These are phyloP conservation scores for Podarcis raffonei DNA, from an alignment of 2,113 vertebrate species.

Conservation along the genomic window DNA sequence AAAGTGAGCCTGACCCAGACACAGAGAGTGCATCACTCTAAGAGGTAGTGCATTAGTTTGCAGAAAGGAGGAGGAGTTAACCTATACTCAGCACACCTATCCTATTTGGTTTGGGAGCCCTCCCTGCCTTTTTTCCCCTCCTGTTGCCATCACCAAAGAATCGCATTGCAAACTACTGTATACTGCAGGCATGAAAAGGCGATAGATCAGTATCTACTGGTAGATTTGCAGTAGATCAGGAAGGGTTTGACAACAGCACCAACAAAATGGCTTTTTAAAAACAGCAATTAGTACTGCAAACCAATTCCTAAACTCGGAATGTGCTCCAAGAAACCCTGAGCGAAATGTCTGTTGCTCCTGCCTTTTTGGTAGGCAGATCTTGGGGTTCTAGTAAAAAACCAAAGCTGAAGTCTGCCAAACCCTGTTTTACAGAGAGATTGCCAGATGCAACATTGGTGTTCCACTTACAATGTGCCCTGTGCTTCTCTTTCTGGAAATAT, in stretches of 20 bases:
- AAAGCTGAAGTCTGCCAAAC: neutral
- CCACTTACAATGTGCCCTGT: neutral
- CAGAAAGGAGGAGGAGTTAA: conserved; percentile 49
- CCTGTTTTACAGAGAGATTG: neutral
- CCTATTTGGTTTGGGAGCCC: conserved; percentile 62
- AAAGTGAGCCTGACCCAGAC: neutral
- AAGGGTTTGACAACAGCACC: neutral
- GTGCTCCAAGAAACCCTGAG: neutral
- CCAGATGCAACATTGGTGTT: neutral
- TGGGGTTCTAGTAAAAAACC: neutral
- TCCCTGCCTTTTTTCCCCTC: conserved; percentile 38
- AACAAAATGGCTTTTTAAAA: neutral
- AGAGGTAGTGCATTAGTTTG: neutral
- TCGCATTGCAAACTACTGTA: neutral
- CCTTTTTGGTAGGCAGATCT: neutral
- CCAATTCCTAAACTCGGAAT: neutral
- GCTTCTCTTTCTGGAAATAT: neutral
- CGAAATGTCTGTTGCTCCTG: neutral
- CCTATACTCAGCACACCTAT: neutral
- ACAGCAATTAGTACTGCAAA: neutral
- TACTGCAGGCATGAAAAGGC: neutral
- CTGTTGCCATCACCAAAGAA: neutral
- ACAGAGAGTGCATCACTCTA: neutral
- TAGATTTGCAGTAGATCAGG: neutral
- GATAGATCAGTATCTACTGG: too few relatives aligned